Evolutionary conservation across 2,888 invertebrate species (phyloP).

Genomic region (Alsophila aescularia): DNA sequence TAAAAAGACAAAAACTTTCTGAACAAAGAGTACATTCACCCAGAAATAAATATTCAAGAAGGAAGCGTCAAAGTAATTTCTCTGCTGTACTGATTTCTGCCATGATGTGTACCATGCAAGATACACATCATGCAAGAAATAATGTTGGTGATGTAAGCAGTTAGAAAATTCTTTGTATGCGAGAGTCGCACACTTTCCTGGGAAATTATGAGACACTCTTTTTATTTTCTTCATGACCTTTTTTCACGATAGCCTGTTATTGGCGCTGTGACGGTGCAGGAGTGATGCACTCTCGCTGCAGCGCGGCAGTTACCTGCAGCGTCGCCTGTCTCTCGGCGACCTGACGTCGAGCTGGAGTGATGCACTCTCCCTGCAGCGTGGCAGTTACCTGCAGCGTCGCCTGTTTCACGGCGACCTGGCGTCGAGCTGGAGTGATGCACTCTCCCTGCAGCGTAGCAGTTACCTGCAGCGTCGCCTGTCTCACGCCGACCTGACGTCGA

Average conservation of each 20-base stretch:
- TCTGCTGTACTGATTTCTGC: too few species aligned
- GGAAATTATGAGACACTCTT: too few species aligned
- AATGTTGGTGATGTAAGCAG: too few species aligned
- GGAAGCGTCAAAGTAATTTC: too few species aligned
- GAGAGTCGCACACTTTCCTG: too few species aligned
- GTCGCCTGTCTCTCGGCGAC: conserved; percentile 8
- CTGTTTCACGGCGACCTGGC: not conserved
- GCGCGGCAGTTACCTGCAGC: conserved; percentile 1
- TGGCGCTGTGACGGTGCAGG: not conserved
- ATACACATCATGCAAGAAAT: too few species aligned
- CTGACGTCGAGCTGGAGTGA: conserved; percentile 1
- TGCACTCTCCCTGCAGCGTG: conserved; percentile 4
- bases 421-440: conserved; percentile 5
- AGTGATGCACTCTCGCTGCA: conserved; percentile 12
- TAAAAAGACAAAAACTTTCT: too few species aligned
- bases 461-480: conserved; percentile 9
- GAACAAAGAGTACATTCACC: too few species aligned
- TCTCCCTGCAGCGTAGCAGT: not conserved
- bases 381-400: conserved; percentile 7
- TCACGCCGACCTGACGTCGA: not conserved
- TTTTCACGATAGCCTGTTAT: conserved; percentile 2
- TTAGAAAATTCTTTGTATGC: too few species aligned
- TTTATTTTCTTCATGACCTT: not conserved
- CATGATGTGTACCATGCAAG: too few species aligned
- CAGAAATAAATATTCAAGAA: too few species aligned